These are phyloP conservation scores for Maniola hyperantus DNA, from an alignment of 2,888 invertebrate genomes.

Conservation along the genomic window DNA sequence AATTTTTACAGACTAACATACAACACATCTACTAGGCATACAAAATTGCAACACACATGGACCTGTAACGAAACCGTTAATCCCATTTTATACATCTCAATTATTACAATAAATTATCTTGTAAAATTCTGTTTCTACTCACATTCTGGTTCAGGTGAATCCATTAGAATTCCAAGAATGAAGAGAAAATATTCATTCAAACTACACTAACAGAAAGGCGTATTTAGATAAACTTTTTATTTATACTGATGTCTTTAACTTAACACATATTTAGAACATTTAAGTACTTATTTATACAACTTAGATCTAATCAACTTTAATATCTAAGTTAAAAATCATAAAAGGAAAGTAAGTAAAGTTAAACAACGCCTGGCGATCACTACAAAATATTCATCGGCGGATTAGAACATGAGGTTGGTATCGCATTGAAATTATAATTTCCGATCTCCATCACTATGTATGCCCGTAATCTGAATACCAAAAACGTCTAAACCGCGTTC, in stretches of 20 bases:
- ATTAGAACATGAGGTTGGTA: conserved; percentile 54
- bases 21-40: neutral
- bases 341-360: neutral
- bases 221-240: conserved; percentile 5
- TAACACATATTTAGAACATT: neutral
- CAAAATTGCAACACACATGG: neutral
- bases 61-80: neutral
- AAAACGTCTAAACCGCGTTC: conserved; percentile 49
- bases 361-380: conserved; percentile 22
- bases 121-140: conserved; percentile 30
- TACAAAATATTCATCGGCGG: conserved; percentile 45
- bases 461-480: conserved; percentile 65
- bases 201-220: conserved; percentile 27
- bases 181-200: conserved; percentile 14
- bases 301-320: neutral
- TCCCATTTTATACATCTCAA: neutral
- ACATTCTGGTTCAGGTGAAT: conserved; percentile 41
- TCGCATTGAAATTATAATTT: conserved; percentile 73
- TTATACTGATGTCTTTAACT: neutral
- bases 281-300: neutral
- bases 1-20: neutral
- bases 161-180: conserved; percentile 38
- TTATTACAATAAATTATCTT: neutral
- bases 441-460: conserved; percentile 61
- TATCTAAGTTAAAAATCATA: neutral